These are phyloP conservation scores for Chaenocephalus aceratus DNA, from an alignment of 2,113 vertebrate species.

Conservation along the genomic window DNA sequence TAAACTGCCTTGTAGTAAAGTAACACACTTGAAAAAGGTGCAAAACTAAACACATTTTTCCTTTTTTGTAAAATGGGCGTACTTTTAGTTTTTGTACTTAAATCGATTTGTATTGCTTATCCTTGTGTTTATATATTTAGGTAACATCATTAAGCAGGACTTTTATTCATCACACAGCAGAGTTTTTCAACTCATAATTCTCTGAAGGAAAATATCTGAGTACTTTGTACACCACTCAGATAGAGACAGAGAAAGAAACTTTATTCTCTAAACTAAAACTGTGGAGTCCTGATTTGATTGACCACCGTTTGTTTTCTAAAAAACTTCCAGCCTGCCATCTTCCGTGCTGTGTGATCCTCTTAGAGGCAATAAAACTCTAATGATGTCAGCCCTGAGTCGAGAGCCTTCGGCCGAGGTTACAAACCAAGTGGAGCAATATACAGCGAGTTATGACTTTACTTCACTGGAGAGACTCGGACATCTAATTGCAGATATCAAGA, in stretches of 20 bases:
- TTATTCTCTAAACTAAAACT: background rate
- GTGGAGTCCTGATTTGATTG: background rate
- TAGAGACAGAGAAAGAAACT: background rate
- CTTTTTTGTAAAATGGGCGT: too few relatives aligned
- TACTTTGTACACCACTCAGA: background rate
- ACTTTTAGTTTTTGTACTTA: too few relatives aligned
- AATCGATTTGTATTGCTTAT: too few relatives aligned
- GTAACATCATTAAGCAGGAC: too few relatives aligned
- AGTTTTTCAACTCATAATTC: too few relatives aligned
- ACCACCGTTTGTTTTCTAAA: background rate
- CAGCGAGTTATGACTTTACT: constrained; percentile 60
- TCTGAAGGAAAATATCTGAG: too few relatives aligned
- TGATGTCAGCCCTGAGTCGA: constrained; percentile 28
- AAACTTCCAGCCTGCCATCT: background rate
- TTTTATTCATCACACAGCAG: too few relatives aligned
- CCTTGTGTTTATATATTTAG: too few relatives aligned
- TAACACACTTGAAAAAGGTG: too few relatives aligned
- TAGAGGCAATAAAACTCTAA: constrained; percentile 63
- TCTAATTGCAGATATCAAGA: constrained; percentile 66
- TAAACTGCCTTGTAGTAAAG: too few relatives aligned
- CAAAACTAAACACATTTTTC: too few relatives aligned
- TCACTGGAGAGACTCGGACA: constrained; percentile 58
- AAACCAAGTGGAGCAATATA: constrained; percentile 50
- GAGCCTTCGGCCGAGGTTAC: constrained; percentile 38
- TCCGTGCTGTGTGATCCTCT: constrained; percentile 18